Evolutionary conservation across 1,140 invertebrate species (phyloP), one percentile per base, ranked within the genome.

Genomic region (Anastatus disparis): DNA sequence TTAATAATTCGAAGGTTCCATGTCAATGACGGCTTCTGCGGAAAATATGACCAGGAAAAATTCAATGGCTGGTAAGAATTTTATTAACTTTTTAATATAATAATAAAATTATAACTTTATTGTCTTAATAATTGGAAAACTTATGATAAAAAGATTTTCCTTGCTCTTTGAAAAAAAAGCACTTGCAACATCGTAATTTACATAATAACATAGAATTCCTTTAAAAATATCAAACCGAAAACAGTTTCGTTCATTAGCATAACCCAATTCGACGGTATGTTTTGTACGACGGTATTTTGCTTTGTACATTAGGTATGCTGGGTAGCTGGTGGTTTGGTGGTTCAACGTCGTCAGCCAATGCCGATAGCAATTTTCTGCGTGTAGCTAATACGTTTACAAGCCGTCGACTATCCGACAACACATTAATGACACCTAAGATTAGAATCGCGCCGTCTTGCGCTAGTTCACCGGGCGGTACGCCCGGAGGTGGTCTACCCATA

Each of bases 391-490:
- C 91, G 3, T 93, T 94, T 79, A 91, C 93, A 20, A 95, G 91
- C 79, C 90, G 95, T 53, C 91, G 95, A 38, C 88, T 96, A 24
- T 96, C 94, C 3, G 95, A 97, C 84, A 97, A 96, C 84, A 95
- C 94, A 24, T 86, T 97, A 75, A 95, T 95, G 90, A 93, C 95
- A 26, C 93, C 94, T 12, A 96, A 94, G 86, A 95, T 95, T 73
- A 89, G 91, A 13, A 91, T 95, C 40, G 93, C 92, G 2, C 93
- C 93, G 40, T 94, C 93, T n/a, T 94, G 93, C 80, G 92, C 91
- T 2, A 95, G 93, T 13, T 94, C 93, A 2, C 94, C 94, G 0
- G 93, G 94, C 12, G 93, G 92, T 2, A 94, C 94, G 8, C 93
- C 93, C 1, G 92, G 92, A 26, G 89, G 90, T 53, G 92, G 93